Evolutionary conservation across 2,888 invertebrate species (phyloP), one percentile per base, ranked within the genome.

Genomic region (Drosophila sordidapex): DNA sequence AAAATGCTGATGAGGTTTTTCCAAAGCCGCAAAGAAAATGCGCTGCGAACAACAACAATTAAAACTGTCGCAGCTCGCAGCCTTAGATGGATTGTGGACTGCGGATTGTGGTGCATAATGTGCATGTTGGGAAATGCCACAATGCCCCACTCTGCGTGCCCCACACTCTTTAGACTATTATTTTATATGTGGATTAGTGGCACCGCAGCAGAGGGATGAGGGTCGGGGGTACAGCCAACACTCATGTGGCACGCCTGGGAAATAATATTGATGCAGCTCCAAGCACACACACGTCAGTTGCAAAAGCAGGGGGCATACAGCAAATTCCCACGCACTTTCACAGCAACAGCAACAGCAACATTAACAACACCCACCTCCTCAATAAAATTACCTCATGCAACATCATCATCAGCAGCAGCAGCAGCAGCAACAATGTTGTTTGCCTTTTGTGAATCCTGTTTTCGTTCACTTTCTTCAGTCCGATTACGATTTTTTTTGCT

Each of bases 11-110:
- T 72, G 81, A 81, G 77, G 67, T 63, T 78, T 80, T 83, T 65
- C 72, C 70, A 57, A 52, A 52, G 66, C 84, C 77, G 64, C 77
- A 79, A 79, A 72, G 78, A 80, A 78, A 78, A 78, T 38, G 51
- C 51, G 5, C 66, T 62, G 60, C 82, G 29, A 79, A 67, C 81
- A 76, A 60, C 77, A 67, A 64, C 83, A 87, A 85, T 85, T 85
- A 85, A 84, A 89, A 85, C 56, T 89, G 89, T 85, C 85, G 72
- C 85, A 76, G 76, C 76, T 65, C n/a, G 49, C 35, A 66, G 69
- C 81, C 89, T 69, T 77, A 85, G 82, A 82, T 85, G 82, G 82
- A 76, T 83, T 74, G 46, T 62, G 35, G 68, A 61, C 15, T 40
- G 62, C 18, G 40, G 21, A 38, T 38, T 33, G 48, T 62, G 53